phyloP scores from a whole-genome alignment of 2,888 invertebrate genomes.

The Dinocampus coccinellae region DNA sequence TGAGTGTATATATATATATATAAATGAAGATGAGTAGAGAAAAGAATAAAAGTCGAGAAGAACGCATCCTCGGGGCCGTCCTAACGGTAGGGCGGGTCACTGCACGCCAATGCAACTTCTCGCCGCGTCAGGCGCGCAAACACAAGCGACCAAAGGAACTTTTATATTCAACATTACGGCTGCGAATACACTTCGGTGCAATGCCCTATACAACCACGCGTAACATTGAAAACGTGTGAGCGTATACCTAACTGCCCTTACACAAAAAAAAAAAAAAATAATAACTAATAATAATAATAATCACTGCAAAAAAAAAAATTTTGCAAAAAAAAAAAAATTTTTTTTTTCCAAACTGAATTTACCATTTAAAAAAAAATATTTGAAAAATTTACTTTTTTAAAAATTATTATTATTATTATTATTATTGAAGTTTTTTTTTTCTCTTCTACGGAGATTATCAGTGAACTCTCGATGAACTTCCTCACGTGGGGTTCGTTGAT shows the following conservation, averaged over 20 bases:
- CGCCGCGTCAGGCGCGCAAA: conserved; percentile 45
- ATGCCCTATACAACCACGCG: conserved; percentile 62
- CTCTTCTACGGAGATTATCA: not conserved
- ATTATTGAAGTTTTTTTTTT: conserved; percentile 5
- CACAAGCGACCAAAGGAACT: conserved; percentile 65
- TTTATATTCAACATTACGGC: conserved; percentile 46
- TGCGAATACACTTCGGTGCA: conserved; percentile 57
- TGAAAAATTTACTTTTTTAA: not conserved
- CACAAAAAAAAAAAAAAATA: conserved; percentile 22
- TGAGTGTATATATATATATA: too few relatives aligned
- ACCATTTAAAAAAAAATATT: not conserved
- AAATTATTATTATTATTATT: too few relatives aligned
- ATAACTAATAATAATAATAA: too few relatives aligned
- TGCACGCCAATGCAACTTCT: conserved; percentile 61
- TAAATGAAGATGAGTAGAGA: conserved; percentile 25
- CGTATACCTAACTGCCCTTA: conserved; percentile 62
- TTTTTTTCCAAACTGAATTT: conserved; percentile 2
- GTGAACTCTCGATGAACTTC: conserved; percentile 14
- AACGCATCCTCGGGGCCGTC: conserved; percentile 69
- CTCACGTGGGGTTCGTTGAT: conserved; percentile 44
- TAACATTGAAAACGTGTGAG: conserved; percentile 51
- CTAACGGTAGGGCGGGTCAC: conserved; percentile 71
- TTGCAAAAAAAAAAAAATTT: not conserved
- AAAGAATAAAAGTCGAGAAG: conserved; percentile 38
- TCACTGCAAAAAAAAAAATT: too few relatives aligned